A percentile compares a stretch with the other conserved stretches of the same genome.
These are phyloP conservation scores for Alsophila aescularia DNA, from an alignment of 2,888 invertebrate species.

Conservation along the genomic window DNA sequence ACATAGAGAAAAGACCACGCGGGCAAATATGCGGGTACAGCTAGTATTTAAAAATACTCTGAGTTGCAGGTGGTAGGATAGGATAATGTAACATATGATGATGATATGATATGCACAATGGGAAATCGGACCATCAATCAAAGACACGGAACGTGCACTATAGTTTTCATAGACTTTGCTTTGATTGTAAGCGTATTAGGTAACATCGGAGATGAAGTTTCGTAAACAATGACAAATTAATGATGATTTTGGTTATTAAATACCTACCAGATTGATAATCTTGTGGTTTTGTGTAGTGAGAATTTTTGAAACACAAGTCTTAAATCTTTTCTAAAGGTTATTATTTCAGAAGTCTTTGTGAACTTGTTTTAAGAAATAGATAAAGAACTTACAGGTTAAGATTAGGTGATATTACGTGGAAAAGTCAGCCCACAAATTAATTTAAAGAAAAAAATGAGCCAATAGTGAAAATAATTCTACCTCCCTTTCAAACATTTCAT, in stretches of 20 bases:
- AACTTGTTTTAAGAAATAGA: no score
- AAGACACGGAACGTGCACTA: conserved; percentile 9
- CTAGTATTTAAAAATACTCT: neutral
- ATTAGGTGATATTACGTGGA: no score
- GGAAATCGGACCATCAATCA: conserved; percentile 23
- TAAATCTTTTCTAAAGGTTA: conserved; percentile 9
- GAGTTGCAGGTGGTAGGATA: neutral
- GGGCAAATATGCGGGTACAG: no score
- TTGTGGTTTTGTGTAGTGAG: neutral
- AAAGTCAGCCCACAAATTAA: no score
- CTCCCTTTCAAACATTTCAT: conserved; percentile 24
- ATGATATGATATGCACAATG: conserved; percentile 23
- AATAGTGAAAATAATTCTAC: neutral
- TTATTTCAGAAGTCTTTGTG: neutral
- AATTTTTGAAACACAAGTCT: neutral
- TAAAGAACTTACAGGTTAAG: no score
- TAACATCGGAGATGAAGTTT: conserved; percentile 12
- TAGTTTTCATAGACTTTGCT: conserved; percentile 1
- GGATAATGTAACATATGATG: conserved; percentile 13
- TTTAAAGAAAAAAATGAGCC: neutral
- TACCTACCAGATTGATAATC: conserved; percentile 6
- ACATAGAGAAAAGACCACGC: no score
- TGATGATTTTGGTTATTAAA: conserved; percentile 15
- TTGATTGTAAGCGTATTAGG: conserved; percentile 7
- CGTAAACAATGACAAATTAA: conserved; percentile 12